Percentiles rank a stretch among this genome's conserved stretches.
Conservation (phyloP, 2,888 invertebrate species). For the Pristionchus mayeri region DNA sequence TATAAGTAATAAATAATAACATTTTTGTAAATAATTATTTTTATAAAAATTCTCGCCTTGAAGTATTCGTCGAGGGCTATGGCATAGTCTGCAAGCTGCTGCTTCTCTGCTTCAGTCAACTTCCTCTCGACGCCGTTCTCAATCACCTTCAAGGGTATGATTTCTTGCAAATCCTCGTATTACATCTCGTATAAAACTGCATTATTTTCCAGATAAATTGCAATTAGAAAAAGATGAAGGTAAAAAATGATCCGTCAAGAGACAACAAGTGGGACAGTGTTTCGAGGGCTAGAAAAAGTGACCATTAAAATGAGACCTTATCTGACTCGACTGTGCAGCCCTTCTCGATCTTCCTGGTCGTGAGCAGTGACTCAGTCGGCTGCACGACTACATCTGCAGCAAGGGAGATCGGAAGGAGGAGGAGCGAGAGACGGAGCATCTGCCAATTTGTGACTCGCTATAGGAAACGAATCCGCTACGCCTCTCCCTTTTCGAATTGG, state of each 20-base stretch:
- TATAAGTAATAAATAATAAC: no score
- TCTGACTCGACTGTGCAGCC: constrained; percentile 35
- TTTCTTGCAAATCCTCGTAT: no score
- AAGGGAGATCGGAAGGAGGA: neutral
- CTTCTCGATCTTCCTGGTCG: neutral
- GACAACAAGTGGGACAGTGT: no score
- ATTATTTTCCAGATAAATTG: neutral
- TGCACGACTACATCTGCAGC: neutral
- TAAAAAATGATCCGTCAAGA: no score
- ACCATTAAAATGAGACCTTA: no score
- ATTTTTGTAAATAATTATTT: neutral
- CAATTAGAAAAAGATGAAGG: neutral
- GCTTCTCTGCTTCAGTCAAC: constrained; percentile 11
- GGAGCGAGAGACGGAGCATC: neutral
- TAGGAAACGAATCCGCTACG: no score
- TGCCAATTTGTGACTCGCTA: no score
- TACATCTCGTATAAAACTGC: neutral
- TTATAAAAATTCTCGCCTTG: neutral
- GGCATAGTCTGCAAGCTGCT: constrained; percentile 19
- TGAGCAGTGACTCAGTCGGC: neutral
- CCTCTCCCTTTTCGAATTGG: no score
- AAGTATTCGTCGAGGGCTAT: constrained; percentile 42
- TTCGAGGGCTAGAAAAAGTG: no score
- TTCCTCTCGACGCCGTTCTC: constrained; percentile 12
- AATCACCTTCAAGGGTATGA: neutral